A percentile compares a stretch with the other conserved stretches of the same genome.
phyloP scores from a whole-genome alignment of 2,113 vertebrate species.

The Cinclus mexicanus region DNA sequence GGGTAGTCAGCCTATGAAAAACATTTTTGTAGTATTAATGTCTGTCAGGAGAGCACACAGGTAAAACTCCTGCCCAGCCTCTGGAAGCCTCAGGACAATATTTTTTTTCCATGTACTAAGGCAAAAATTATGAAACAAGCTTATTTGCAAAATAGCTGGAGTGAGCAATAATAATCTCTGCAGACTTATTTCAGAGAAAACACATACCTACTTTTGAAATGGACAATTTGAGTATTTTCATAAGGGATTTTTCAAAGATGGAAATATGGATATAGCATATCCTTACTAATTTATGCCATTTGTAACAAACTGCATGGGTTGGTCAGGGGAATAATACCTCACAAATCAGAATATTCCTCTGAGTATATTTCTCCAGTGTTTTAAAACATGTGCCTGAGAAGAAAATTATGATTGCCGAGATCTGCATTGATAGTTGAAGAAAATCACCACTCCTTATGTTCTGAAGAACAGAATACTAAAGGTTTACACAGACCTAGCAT shows the following conservation, averaged over 20 bases:
- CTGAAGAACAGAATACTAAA: background rate
- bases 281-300: background rate
- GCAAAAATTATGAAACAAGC: background rate
- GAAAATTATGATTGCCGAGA: background rate
- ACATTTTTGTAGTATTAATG: background rate
- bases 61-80: background rate
- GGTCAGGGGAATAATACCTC: background rate
- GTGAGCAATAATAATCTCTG: background rate
- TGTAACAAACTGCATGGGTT: background rate
- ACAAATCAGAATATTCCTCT: background rate
- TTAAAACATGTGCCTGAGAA: background rate
- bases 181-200: background rate
- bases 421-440: background rate
- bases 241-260: background rate
- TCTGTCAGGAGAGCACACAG: background rate
- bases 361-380: background rate
- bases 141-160: background rate
- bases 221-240: background rate
- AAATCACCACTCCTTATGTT: background rate
- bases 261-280: background rate
- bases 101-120: background rate
- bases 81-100: background rate
- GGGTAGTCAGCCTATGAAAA: background rate
- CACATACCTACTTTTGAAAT: accelerated
- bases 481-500: background rate